These are phyloP conservation scores for Kryptolebias ocellatus DNA, from an alignment of 2,797 vertebrate genomes.

Conservation along the genomic window DNA sequence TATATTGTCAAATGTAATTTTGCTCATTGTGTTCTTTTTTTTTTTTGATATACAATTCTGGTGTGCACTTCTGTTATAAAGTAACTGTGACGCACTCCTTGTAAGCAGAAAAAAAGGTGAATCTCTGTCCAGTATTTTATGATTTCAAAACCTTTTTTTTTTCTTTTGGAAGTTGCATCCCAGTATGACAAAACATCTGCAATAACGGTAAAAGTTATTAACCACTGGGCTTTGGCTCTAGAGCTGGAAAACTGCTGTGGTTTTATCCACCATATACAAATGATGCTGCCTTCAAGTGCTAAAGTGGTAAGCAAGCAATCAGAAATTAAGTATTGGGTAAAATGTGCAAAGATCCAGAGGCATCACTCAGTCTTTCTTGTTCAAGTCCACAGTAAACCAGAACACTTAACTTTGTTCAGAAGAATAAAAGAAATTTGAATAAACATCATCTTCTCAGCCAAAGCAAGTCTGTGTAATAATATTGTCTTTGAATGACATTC, in stretches of 20 bases:
- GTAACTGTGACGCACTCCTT: background rate
- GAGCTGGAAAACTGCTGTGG: background rate
- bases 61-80: background rate
- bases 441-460: background rate
- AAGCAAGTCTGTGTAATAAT: constrained; percentile 42
- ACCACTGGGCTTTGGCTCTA: background rate
- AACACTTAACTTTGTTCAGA: no score
- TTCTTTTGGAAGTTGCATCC: background rate
- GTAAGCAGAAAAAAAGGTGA: constrained; percentile 2
- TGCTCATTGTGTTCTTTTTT: background rate
- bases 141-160: constrained; percentile 6
- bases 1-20: constrained; percentile 14
- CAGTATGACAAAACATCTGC: constrained; percentile 4
- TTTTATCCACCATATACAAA: background rate
- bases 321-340: no score
- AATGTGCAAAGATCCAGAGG: no score
- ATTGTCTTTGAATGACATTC: constrained; percentile 46
- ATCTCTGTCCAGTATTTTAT: constrained; percentile 5
- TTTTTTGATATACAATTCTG: background rate
- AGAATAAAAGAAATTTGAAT: no score
- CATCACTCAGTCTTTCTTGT: no score
- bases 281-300: no score
- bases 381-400: no score
- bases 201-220: constrained; percentile 5
- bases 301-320: no score